Evolutionary conservation across 2,797 vertebrate species (phyloP), one percentile per base, ranked within the genome.

Genomic region (Hipposideros larvatus): DNA sequence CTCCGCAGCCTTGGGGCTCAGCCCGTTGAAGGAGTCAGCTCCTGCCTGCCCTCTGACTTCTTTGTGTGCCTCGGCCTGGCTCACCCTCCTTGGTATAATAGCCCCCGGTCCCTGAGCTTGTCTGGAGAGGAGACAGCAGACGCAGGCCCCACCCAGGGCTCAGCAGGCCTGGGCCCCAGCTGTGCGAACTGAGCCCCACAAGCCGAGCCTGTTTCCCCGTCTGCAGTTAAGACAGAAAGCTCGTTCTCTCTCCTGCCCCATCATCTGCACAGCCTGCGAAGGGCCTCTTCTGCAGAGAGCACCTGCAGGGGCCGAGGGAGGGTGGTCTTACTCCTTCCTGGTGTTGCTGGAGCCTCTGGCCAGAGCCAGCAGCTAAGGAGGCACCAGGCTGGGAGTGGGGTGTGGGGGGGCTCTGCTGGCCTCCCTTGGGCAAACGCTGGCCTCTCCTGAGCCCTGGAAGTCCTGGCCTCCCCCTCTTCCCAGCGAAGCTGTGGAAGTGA

Each of bases 201-300:
- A 95, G 51, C 65, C 34, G 4, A 74, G 88, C 95, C 96, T 96
- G 96, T 97, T 91, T 94, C 65, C 90, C 51, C 22, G 2, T 61
- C 96, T 90, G 95, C 92, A 95, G 43, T 93, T 92, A 90, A 96
- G 82, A 97, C 93, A 97, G 92, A 97, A 92, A 82, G 90, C 92
- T 90, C 19, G 2, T 96, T 92, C 79, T 96, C 94, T 87, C 74
- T 78, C 57, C 59, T 68, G 93, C 75, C 34, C 74, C 51, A 65
- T 90, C 90, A 80, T 92, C 91, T 59, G 57, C 77, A 86, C 89
- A 41, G 63, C 75, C 77, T 63, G 87, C 95, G 51, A 10, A 57
- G 57, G 96, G 91, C 87, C 90, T 84, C 83, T 84, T 79, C 92
- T 89, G 73, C 53, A 74, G 87, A 79, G 82, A 70, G 74, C 96